phyloP scores from a whole-genome alignment of 2,113 vertebrate species.

The Ploceus nigricollis region DNA sequence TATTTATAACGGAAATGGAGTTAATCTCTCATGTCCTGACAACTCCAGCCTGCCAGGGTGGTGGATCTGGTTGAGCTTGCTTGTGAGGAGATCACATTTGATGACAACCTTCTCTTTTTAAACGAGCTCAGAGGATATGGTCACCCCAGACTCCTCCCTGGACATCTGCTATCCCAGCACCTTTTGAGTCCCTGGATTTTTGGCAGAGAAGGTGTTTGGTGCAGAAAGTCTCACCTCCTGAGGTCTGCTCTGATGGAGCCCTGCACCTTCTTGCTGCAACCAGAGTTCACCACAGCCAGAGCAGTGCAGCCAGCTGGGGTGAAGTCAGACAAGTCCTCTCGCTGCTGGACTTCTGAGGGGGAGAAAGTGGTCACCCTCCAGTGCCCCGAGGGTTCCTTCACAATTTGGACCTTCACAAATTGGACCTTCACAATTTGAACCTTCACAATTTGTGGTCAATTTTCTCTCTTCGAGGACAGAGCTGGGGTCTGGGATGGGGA shows the following conservation, averaged over 20 bases:
- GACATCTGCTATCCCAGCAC: not conserved
- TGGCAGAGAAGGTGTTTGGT: not conserved
- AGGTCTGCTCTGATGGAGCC: not conserved
- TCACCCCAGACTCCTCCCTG: rapidly evolving
- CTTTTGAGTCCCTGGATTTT: not conserved
- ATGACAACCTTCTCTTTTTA: not conserved
- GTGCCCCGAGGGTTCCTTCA: not conserved
- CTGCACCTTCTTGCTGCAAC: not conserved
- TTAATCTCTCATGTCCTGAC: not conserved
- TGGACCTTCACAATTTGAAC: not conserved
- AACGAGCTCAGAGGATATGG: not conserved
- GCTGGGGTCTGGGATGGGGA: not conserved
- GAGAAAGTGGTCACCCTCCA: not conserved
- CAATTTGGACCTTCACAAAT: not conserved
- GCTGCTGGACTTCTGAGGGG: rapidly evolving
- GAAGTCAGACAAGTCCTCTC: not conserved
- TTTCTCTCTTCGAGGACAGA: rapidly evolving
- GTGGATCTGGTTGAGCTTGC: not conserved
- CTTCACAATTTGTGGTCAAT: not conserved
- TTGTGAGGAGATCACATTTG: not conserved
- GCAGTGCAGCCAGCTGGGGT: not conserved
- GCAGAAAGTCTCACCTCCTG: not conserved
- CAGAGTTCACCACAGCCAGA: rapidly evolving
- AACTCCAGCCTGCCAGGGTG: not conserved
- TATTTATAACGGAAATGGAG: not conserved